Conservation (phyloP, 2,797 vertebrate species). For the Anas acuta region DNA sequence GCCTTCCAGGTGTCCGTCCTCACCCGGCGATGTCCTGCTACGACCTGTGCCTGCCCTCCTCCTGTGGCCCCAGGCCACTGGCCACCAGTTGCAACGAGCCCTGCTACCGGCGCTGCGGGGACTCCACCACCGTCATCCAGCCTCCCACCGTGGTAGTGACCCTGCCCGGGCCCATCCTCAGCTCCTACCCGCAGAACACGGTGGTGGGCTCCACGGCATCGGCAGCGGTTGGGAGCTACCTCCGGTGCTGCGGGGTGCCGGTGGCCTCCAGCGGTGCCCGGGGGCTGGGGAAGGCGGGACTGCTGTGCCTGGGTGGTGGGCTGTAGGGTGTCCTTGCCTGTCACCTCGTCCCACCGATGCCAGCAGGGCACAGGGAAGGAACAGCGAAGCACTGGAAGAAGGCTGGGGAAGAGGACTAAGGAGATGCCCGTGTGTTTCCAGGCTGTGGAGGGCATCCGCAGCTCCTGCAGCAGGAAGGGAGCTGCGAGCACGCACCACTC, state of each 20-base stretch:
- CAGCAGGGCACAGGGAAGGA: neutral
- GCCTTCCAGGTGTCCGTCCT: slow-evolving; percentile 31
- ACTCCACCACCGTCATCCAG: slow-evolving; percentile 43
- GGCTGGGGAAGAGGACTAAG: neutral
- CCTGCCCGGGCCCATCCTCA: slow-evolving; percentile 59
- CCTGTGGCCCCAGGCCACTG: neutral
- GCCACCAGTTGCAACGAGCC: slow-evolving; percentile 61
- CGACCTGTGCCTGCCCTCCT: slow-evolving; percentile 41
- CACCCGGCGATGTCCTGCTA: slow-evolving; percentile 43
- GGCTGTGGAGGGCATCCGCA: neutral
- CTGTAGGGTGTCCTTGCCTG: neutral
- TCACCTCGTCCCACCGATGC: neutral
- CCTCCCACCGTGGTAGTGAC: slow-evolving; percentile 36
- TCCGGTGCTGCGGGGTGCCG: slow-evolving; percentile 24
- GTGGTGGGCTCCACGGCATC: slow-evolving; percentile 28
- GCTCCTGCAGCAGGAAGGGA: neutral
- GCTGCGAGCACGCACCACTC: neutral
- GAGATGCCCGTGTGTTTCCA: neutral
- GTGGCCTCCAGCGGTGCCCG: neutral
- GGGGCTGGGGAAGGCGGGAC: neutral
- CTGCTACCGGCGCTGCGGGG: slow-evolving; percentile 32
- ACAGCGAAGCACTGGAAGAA: neutral
- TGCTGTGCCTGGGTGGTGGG: slow-evolving; percentile 8
- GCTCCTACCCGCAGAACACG: slow-evolving; percentile 40
- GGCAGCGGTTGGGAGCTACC: neutral